A percentile compares a stretch with the other conserved stretches of the same genome.
Conservation (phyloP, 2,888 invertebrate genomes). For the Napeogenes inachia region DNA sequence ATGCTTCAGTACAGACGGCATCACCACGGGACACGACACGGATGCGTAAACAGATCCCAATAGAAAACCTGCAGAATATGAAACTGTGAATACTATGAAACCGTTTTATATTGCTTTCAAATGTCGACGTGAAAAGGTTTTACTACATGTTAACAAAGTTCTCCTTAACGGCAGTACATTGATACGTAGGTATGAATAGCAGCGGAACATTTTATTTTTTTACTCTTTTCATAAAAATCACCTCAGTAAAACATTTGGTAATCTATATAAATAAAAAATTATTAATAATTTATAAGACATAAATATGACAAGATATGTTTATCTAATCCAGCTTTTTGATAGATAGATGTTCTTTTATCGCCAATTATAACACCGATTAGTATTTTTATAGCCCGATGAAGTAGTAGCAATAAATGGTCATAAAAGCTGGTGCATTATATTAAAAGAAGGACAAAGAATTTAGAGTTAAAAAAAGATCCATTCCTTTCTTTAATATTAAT, state of each 20-base stretch:
- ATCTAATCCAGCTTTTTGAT: too few relatives aligned
- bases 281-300: too few relatives aligned
- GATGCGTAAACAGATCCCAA: conserved; percentile 63
- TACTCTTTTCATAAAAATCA: too few relatives aligned
- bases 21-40: conserved; percentile 60
- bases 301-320: too few relatives aligned
- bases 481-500: neutral
- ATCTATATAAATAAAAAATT: too few relatives aligned
- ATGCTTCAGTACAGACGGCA: conserved; percentile 53
- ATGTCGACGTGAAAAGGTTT: neutral
- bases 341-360: too few relatives aligned
- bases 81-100: conserved; percentile 8
- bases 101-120: conserved; percentile 2
- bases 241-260: too few relatives aligned
- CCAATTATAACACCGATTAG: too few relatives aligned
- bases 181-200: neutral
- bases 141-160: neutral
- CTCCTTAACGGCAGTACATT: too few relatives aligned
- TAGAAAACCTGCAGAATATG: conserved; percentile 47
- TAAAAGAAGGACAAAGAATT: neutral
- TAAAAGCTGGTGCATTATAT: too few relatives aligned
- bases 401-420: too few relatives aligned
- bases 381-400: too few relatives aligned
- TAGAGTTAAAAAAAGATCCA: neutral
- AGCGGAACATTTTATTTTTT: neutral